Base-by-base conservation (phyloP, 2,888 invertebrate genomes). In the Drosophila buzzatii region DNA sequence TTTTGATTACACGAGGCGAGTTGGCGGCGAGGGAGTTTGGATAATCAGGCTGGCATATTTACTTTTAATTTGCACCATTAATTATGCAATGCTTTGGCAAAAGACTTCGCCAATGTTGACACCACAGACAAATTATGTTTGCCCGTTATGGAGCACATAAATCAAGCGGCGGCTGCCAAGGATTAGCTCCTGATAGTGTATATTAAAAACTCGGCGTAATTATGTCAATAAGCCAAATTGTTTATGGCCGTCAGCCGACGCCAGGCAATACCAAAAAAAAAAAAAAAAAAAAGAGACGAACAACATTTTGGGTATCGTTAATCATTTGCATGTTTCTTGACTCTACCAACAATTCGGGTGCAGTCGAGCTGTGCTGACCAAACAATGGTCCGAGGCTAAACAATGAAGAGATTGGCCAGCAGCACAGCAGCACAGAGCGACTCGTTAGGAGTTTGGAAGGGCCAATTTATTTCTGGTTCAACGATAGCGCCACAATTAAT, bases 141-240 rank as follows among this genome's bases (percentile, higher is more conserved):
- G 79, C 69, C 73, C 85, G 78, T 78, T 76, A 81, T 66, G 59
- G 57, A 55, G 68, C 61, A 68, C 82, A 82, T 79, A 79, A 76
- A 82, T 76, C 79, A 81, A 62, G 59, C 44, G 58, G 49, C 66
- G 56, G 73, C 63, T 69, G 70, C 66, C 61, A 70, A 74, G 74
- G 74, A 69, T 81, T 70, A 80, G 70, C 56, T 39, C 10, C 59
- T 8, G 60, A 51, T 78, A 82, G 81, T 74, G 76, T 59, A 67
- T 69, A 73, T 75, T 75, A 70, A 76, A 70, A 80, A 64, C 56
- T 64, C 62, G 39, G 42, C 70, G 65, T 75, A 74, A 89, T 89
- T 89, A 87, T 89, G 89, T 72, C 87, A 82, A 86, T 85, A 87
- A 84, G 85, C 77, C 72, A 79, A 89, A 85, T 80, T 80, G 82